A percentile compares a stretch with the other conserved stretches of the same genome.
These are phyloP conservation scores for Prionailurus viverrinus DNA, from an alignment of 2,113 vertebrate species.

Conservation along the genomic window DNA sequence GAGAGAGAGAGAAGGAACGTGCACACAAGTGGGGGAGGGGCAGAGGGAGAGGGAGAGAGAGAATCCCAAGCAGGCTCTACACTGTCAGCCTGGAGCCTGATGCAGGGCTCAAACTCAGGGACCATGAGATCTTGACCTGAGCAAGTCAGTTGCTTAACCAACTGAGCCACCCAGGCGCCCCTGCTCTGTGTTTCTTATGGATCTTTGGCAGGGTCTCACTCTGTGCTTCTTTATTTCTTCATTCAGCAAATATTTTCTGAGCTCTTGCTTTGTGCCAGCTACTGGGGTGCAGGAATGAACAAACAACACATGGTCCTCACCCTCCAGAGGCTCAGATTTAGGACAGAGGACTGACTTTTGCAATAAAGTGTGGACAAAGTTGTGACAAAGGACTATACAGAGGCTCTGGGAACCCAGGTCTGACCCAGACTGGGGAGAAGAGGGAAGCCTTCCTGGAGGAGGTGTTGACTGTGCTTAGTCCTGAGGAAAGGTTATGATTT, in stretches of 20 bases:
- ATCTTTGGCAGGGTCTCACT: background rate
- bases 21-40: too few relatives aligned
- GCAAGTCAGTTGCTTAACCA: too few relatives aligned
- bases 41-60: too few relatives aligned
- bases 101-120: too few relatives aligned
- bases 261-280: constrained; percentile 40
- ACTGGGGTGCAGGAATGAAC: background rate
- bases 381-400: background rate
- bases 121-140: too few relatives aligned
- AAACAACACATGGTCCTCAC: background rate
- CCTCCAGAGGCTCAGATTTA: background rate
- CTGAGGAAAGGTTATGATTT: background rate
- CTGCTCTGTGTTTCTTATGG: background rate
- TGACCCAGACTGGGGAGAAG: background rate
- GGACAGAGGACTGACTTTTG: constrained; percentile 27
- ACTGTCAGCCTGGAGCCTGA: too few relatives aligned
- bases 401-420: background rate
- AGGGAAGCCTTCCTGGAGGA: constrained; percentile 41
- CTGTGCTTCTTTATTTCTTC: background rate
- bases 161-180: too few relatives aligned
- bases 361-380: background rate
- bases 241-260: constrained; percentile 22
- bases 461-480: background rate
- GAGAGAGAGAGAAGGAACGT: too few relatives aligned
- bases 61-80: too few relatives aligned